Evolutionary conservation across 2,888 invertebrate species (phyloP).

Genomic region (Xanthorhoe designata): DNA sequence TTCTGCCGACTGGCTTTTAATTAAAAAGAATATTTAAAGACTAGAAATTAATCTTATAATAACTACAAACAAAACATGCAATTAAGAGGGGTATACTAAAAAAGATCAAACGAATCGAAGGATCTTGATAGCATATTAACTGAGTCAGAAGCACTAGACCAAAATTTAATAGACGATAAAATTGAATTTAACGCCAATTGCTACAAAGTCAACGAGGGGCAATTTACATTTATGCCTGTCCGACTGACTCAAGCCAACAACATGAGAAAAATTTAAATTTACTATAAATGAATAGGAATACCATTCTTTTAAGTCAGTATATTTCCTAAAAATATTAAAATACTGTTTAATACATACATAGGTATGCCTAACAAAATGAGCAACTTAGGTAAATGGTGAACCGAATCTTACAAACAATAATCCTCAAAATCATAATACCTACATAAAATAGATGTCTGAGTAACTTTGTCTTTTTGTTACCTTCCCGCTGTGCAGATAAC

Average conservation of each 20-base stretch:
- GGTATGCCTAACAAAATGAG: too few species aligned
- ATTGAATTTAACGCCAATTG: conserved; percentile 33
- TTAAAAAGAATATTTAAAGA: not conserved
- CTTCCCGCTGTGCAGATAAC: too few species aligned
- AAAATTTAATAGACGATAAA: conserved; percentile 23
- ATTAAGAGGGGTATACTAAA: not conserved
- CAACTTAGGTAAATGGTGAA: too few species aligned
- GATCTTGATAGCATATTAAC: conserved; percentile 6
- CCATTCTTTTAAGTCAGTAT: too few species aligned
- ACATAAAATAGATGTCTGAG: too few species aligned
- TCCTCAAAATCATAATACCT: too few species aligned
- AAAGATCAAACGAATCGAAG: conserved; percentile 1
- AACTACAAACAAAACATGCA: not conserved
- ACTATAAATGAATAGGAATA: not conserved
- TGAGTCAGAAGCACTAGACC: conserved; percentile 6
- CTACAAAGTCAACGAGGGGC: conserved; percentile 26
- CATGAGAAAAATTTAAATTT: not conserved
- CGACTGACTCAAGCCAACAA: not conserved
- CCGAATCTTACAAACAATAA: too few species aligned
- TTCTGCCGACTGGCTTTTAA: too few species aligned
- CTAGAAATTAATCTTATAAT: not conserved
- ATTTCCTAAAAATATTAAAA: too few species aligned
- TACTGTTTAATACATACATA: too few species aligned
- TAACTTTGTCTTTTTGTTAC: too few species aligned
- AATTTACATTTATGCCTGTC: conserved; percentile 14